These are phyloP conservation scores for Eriosoma lanigerum DNA, from an alignment of 1,140 invertebrate species.

Conservation along the genomic window DNA sequence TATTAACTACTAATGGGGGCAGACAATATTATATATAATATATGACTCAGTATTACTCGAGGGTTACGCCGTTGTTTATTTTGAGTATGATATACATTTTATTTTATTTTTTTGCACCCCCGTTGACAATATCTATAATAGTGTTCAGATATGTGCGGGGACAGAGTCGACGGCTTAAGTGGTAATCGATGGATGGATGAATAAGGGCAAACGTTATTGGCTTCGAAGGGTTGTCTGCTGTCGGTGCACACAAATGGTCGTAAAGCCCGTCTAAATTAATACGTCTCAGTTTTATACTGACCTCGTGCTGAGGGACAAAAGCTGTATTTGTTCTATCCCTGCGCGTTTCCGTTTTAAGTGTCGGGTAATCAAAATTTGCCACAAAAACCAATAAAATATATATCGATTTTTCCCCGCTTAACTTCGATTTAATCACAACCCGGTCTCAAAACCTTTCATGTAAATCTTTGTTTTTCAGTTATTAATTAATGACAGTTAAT, in stretches of 20 bases:
- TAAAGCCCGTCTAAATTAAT: slow-evolving; percentile 44
- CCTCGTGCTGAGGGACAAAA: slow-evolving; percentile 18
- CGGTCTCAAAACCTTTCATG: not conserved
- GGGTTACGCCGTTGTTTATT: slow-evolving; percentile 33
- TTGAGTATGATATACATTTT: slow-evolving; percentile 2
- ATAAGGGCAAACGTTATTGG: slow-evolving; percentile 30
- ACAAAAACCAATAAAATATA: slow-evolving; percentile 14
- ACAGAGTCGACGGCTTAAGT: slow-evolving; percentile 29
- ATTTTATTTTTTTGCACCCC: slow-evolving; percentile 1
- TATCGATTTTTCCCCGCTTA: slow-evolving; percentile 2
- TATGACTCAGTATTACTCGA: slow-evolving; percentile 34
- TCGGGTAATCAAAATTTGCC: slow-evolving; percentile 11
- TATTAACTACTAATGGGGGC: slow-evolving; percentile 5
- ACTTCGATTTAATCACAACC: not conserved
- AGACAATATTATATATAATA: not conserved
- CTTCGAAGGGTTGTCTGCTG: slow-evolving; percentile 24
- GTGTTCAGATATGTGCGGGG: slow-evolving; percentile 25
- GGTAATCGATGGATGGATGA: slow-evolving; percentile 19
- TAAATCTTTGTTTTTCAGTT: slow-evolving; percentile 1
- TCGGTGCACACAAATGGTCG: not conserved
- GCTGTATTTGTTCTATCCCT: not conserved
- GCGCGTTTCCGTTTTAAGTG: not conserved
- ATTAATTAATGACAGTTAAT: too few relatives aligned
- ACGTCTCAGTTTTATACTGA: slow-evolving; percentile 22
- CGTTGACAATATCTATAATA: slow-evolving; percentile 6